Base-by-base conservation (phyloP, 2,797 vertebrate genomes). In the Momotus momota region DNA sequence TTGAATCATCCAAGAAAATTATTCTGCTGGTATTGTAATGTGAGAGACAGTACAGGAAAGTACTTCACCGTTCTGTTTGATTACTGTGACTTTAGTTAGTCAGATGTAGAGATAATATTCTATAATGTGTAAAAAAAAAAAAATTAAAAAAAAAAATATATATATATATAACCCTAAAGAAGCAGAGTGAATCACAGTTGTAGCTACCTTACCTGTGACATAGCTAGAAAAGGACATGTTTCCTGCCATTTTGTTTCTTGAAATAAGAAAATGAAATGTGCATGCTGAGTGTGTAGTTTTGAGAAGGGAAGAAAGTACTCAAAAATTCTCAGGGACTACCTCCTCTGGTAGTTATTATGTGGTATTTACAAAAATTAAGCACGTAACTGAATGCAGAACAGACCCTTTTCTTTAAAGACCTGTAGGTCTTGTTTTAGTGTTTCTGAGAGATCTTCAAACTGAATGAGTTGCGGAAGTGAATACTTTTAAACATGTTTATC, bases 301-400 rank as follows among this genome's bases (percentile, higher is more conserved):
- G 12, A 73, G 55, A 33, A 72, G 31, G 20, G 20, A 84, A 49
- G 69, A 21, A 46, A n/a, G 7, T 70, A 14, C 10, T 52, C 13
- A 27, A 40, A 66, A 38, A 17, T 69, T 65, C 8, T 61, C 12
- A 38, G 14, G 26, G 26, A 8, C n/a, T 85, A 21, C 9, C 7
- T 58, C 10, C 74, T 94, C 25, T 1, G 2, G 7, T 54, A 35
- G 17, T 40, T 74, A 9, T 12, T 14, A 7, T 0, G 0, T 48
- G 25, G 16, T n/a, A 41, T 48, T 86, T 81, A 55, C 7, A 66
- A 46, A 13, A 74, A 51, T 19, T n/a, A 60, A 51, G 11, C 20
- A 12, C 0, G 1, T 70, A 64, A 70, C 54, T 48, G n/a, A 62
- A 64, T 31, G 11, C 48, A 80, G 48, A 81, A 74, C 9, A 38